phyloP scores from a whole-genome alignment of 2,797 vertebrate genomes.

The Synaphobranchus kaupii region DNA sequence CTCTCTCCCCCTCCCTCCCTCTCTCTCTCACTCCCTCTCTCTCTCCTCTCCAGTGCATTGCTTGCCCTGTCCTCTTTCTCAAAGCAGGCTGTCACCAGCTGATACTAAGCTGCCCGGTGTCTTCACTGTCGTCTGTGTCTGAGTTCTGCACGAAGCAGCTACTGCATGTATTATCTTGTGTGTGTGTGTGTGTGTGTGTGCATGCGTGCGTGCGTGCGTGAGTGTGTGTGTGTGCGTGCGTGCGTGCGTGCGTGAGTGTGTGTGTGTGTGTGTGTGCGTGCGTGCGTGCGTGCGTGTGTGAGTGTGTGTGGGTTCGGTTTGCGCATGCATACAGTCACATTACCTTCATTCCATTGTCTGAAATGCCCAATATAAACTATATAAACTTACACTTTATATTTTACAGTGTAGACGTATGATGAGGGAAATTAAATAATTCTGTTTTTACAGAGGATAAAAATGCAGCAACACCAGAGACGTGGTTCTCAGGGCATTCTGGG shows the following conservation, averaged over 20 bases:
- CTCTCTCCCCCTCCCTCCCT: background rate
- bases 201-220: too few species aligned
- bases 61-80: too few species aligned
- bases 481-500: conserved; percentile 28
- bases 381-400: too few species aligned
- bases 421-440: background rate
- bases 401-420: background rate
- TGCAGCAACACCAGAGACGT: background rate
- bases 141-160: background rate
- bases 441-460: background rate
- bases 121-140: background rate
- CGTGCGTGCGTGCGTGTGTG: background rate
- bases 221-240: too few species aligned
- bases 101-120: background rate
- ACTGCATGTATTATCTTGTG: background rate
- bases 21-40: background rate
- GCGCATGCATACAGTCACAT: background rate
- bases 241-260: too few species aligned
- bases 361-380: background rate
- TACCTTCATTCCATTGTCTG: conserved; percentile 58
- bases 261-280: too few species aligned
- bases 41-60: background rate
- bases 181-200: background rate
- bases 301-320: background rate
- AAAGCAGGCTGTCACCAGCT: background rate